Percentiles rank a stretch among this genome's conserved stretches.
Evolutionary conservation across 2,888 invertebrate genomes (phyloP).

Genomic region (Himalopsyche anomala): DNA sequence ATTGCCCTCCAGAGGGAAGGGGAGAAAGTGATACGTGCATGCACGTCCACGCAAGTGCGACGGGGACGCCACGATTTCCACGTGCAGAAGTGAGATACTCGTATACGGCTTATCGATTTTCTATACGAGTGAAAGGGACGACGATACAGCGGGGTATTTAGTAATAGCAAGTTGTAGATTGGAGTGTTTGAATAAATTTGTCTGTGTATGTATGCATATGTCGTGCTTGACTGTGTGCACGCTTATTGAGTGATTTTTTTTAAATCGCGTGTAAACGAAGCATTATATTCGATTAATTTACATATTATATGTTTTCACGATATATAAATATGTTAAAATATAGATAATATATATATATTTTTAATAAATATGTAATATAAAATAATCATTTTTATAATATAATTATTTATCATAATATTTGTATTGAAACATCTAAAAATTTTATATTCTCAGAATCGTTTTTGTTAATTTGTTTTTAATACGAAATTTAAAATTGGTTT

Average conservation of each 20-base stretch:
- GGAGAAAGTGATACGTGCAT: conserved; percentile 26
- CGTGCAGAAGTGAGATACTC: conserved; percentile 22
- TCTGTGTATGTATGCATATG: conserved; percentile 2
- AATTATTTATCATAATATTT: no score
- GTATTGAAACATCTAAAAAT: no score
- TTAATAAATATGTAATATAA: no score
- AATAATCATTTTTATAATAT: no score
- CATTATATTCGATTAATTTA: conserved; percentile 16
- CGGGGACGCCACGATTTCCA: neutral
- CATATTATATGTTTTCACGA: neutral
- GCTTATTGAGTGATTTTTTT: conserved; percentile 41
- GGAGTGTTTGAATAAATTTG: conserved; percentile 42
- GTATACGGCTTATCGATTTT: conserved; percentile 59
- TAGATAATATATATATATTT: neutral
- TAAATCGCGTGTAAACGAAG: conserved; percentile 32
- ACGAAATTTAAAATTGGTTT: no score
- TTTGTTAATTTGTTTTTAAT: no score
- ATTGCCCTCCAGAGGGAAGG: conserved; percentile 38
- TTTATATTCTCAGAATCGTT: no score
- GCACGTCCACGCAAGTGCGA: neutral
- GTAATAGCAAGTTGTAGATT: conserved; percentile 40
- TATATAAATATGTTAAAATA: neutral
- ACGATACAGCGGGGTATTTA: conserved; percentile 47
- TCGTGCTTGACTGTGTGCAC: neutral
- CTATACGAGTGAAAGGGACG: conserved; percentile 51